Percentiles rank a stretch among this genome's conserved stretches.
phyloP scores from a whole-genome alignment of 2,797 vertebrate genomes.

The Hippocampus kuda region DNA sequence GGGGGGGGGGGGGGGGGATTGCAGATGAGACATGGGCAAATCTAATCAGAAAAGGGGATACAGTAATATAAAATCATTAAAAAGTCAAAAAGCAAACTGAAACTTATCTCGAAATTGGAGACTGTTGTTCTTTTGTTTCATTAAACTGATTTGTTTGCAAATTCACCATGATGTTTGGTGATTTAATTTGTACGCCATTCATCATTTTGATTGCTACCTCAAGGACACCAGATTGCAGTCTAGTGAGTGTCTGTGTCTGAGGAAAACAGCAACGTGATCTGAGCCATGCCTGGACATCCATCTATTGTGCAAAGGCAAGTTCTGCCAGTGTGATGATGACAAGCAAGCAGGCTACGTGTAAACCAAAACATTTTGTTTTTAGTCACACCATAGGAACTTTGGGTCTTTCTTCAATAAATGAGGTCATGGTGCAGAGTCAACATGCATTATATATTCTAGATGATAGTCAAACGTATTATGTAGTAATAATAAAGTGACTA shows the following conservation, averaged over 20 bases:
- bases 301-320: conserved; percentile 4
- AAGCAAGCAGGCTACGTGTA: not conserved
- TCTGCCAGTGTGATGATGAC: conserved; percentile 9
- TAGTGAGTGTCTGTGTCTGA: not conserved
- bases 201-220: not conserved
- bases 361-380: not conserved
- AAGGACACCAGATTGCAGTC: not conserved
- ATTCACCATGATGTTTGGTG: not conserved
- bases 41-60: not conserved
- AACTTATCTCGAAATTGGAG: not conserved
- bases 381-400: not conserved
- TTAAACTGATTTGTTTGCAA: not conserved
- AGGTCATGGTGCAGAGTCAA: not conserved
- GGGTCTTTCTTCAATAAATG: not conserved
- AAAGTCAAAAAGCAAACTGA: not conserved
- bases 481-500: not conserved
- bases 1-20: too few relatives aligned
- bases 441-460: not conserved
- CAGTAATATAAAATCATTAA: not conserved
- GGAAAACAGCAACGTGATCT: not conserved
- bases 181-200: not conserved
- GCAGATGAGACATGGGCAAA: not conserved
- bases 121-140: not conserved
- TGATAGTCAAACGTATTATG: not conserved
- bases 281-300: not conserved